Evolutionary conservation across 2,888 invertebrate species (phyloP), one percentile per base, ranked within the genome.

Genomic region (Icerya purchasi): DNA sequence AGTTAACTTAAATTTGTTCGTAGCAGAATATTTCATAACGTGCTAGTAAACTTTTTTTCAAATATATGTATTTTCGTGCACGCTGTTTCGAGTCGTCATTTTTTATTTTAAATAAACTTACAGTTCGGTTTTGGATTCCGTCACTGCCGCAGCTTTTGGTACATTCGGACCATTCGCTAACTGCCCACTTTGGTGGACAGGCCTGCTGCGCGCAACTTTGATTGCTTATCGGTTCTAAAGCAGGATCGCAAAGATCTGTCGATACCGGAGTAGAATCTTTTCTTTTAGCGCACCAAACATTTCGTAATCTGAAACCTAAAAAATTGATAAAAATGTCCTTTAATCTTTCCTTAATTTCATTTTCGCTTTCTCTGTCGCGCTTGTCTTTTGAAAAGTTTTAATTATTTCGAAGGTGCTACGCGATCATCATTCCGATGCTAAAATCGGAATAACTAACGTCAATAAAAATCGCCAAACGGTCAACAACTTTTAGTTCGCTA

Each of bases 111-210:
- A 49, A 53, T 23, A 20, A 50, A 36, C 54, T 36, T 62, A 67
- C 78, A 65, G 80, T 76, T 61, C 88, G 74, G 2, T 77, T 79
- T 67, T 82, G 81, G 49, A 76, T 74, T 22, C 87, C 87, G 58
- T 81, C 83, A 25, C 78, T 75, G 3, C 91, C 91, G 69, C 93
- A 94, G 1, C 81, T 79, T 64, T 81, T 81, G 52, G 84, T 84
- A 71, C 94, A 94, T 50, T 80, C 76, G 1, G 81, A 78, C 93
- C 94, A 94, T 0, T 77, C 75, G 2, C 82, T 80, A 55, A 78
- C 77, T 23, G 80, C 77, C 93, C 93, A 94, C 68, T 77, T 77
- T 0, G 91, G 80, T 2, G 83, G 79, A 70, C 94, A 92, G 0
- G 86, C 78, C 14, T 82, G 78, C 2, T 77, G 76, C 65, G 81